A percentile compares a stretch with the other conserved stretches of the same genome.
These are phyloP conservation scores for Melipona bicolor DNA, from an alignment of 2,888 invertebrate genomes.

Conservation along the genomic window DNA sequence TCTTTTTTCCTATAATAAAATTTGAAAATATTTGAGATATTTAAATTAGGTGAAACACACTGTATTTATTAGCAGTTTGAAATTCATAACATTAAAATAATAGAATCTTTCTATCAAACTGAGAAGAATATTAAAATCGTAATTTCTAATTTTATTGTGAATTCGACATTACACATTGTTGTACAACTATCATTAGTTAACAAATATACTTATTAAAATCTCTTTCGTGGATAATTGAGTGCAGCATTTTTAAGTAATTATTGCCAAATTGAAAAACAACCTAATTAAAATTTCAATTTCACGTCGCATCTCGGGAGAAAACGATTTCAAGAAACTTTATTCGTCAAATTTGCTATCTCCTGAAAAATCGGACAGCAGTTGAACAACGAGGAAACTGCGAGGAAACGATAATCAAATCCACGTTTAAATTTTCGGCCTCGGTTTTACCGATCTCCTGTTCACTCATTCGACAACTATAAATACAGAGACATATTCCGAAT, in stretches of 20 bases:
- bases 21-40: no score
- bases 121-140: neutral
- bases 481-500: conserved; percentile 45
- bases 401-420: conserved; percentile 27
- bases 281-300: conserved; percentile 34
- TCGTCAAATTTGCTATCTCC: neutral
- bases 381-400: neutral
- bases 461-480: conserved; percentile 24
- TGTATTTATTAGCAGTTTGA: neutral
- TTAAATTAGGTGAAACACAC: neutral
- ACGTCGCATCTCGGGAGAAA: neutral
- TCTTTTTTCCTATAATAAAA: no score
- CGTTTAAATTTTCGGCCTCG: conserved; percentile 36
- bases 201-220: conserved; percentile 8
- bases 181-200: neutral
- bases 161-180: neutral
- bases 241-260: conserved; percentile 12
- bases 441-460: conserved; percentile 8
- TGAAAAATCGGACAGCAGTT: conserved; percentile 16
- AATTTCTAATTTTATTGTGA: neutral
- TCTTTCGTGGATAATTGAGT: neutral
- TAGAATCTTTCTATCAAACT: neutral
- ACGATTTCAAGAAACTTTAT: neutral
- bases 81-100: neutral
- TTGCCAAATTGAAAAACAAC: conserved; percentile 19